Conservation (phyloP, 2,888 invertebrate genomes). For the Anthophora plumipes region DNA sequence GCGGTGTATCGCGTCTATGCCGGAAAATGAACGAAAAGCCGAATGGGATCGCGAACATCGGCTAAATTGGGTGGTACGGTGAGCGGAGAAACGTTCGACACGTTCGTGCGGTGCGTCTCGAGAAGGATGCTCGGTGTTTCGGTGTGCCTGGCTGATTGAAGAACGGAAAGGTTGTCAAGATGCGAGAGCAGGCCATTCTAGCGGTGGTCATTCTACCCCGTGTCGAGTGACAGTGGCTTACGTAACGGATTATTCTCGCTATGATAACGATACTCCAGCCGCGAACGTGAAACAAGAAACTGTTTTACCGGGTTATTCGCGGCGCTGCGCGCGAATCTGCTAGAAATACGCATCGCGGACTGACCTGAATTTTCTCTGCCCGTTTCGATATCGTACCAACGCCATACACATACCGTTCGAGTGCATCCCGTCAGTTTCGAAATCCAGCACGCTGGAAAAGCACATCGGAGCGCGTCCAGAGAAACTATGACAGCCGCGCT, state of each 20-base stretch:
- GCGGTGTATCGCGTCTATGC: constrained; percentile 52
- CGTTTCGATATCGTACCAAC: constrained; percentile 47
- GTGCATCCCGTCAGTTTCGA: neutral
- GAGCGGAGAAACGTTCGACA: neutral
- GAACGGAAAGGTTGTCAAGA: constrained; percentile 18
- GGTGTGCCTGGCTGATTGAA: constrained; percentile 9
- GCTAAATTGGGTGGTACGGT: constrained; percentile 20
- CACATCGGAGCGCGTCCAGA: constrained; percentile 30
- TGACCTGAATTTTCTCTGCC: constrained; percentile 64
- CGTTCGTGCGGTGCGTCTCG: neutral
- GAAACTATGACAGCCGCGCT: constrained; percentile 87
- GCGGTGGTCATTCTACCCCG: constrained; percentile 71
- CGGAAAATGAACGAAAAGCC: constrained; percentile 59
- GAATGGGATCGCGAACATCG: constrained; percentile 18
- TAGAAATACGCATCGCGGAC: constrained; percentile 72
- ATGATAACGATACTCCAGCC: constrained; percentile 74
- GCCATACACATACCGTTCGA: constrained; percentile 19
- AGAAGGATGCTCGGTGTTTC: constrained; percentile 19
- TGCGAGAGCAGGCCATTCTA: constrained; percentile 48
- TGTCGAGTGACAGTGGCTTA: constrained; percentile 81
- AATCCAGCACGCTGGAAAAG: constrained; percentile 19
- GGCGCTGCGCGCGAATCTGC: constrained; percentile 70
- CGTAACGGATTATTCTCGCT: constrained; percentile 82
- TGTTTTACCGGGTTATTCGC: constrained; percentile 73
- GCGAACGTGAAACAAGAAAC: constrained; percentile 69